Evolutionary conservation across 2,888 invertebrate genomes (phyloP).

Genomic region (Melangyna quadrimaculata): DNA sequence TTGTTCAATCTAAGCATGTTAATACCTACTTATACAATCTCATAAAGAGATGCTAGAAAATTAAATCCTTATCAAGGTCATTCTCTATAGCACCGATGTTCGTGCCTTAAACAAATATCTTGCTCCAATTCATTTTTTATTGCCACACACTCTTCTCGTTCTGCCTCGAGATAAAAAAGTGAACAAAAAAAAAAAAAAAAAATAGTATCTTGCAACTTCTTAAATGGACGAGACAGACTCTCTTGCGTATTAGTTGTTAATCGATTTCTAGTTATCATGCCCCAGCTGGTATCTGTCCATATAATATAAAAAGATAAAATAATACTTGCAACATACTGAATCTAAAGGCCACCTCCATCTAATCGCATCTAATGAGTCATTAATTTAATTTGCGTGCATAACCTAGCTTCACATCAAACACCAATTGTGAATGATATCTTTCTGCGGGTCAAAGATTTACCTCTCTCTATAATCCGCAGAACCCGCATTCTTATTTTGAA

Average conservation of each 20-base stretch:
- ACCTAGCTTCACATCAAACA: slow-evolving; percentile 25
- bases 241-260: slow-evolving; percentile 32
- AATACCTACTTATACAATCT: not conserved
- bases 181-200: not conserved
- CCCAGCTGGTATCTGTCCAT: slow-evolving; percentile 9
- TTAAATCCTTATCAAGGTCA: slow-evolving; percentile 54
- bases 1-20: not conserved
- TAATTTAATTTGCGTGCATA: slow-evolving; percentile 57
- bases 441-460: slow-evolving; percentile 26
- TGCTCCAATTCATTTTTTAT: slow-evolving; percentile 50
- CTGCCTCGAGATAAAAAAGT: not conserved
- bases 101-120: slow-evolving; percentile 5
- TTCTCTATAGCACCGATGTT: slow-evolving; percentile 22
- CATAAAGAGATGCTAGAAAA: slow-evolving; percentile 17
- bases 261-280: slow-evolving; percentile 38
- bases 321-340: slow-evolving; percentile 31
- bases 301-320: not conserved
- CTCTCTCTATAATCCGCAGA: slow-evolving; percentile 1
- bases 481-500: not conserved
- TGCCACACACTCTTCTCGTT: not conserved
- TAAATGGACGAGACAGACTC: slow-evolving; percentile 2
- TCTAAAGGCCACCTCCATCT: slow-evolving; percentile 17
- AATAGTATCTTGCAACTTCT: slow-evolving; percentile 1
- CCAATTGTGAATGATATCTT: slow-evolving; percentile 32
- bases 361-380: slow-evolving; percentile 54